Conservation (phyloP, 2,888 invertebrate genomes). For the Drosophila percnosoma region DNA sequence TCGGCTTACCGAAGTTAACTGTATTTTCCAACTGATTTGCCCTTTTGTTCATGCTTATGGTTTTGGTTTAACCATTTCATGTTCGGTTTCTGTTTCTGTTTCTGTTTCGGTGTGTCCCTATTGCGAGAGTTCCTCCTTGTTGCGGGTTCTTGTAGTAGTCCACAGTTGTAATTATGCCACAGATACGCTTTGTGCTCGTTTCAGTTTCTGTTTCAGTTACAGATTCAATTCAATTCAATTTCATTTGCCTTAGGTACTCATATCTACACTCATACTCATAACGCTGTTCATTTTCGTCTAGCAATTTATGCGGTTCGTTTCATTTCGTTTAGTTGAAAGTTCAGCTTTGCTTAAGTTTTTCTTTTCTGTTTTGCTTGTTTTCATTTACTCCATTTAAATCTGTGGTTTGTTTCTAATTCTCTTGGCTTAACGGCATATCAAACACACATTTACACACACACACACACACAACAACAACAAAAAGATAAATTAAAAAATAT, state of each 20-base stretch:
- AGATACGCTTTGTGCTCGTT: constrained; percentile 40
- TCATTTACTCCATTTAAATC: constrained; percentile 55
- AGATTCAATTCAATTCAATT: constrained; percentile 26
- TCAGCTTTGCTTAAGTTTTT: constrained; percentile 33
- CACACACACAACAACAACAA: constrained; percentile 25
- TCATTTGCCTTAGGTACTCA: constrained; percentile 26
- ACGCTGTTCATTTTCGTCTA: constrained; percentile 26
- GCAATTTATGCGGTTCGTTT: constrained; percentile 36
- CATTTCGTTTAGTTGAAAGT: constrained; percentile 36
- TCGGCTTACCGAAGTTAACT: not conserved
- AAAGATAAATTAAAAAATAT: constrained; percentile 17
- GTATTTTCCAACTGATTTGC: not conserved
- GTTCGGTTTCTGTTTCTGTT: constrained; percentile 1
- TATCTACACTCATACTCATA: constrained; percentile 10
- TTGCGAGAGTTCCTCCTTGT: constrained; percentile 21
- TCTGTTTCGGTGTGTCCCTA: constrained; percentile 26
- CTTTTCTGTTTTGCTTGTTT: constrained; percentile 2
- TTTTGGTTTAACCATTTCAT: not conserved
- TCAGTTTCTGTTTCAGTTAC: constrained; percentile 21
- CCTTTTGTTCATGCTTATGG: constrained; percentile 8
- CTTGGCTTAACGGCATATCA: constrained; percentile 40
- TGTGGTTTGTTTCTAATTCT: constrained; percentile 55
- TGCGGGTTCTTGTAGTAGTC: constrained; percentile 16
- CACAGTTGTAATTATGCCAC: constrained; percentile 37
- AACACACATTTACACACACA: constrained; percentile 4